phyloP scores from a whole-genome alignment of 2,888 invertebrate genomes.

The Papilio protenor region DNA sequence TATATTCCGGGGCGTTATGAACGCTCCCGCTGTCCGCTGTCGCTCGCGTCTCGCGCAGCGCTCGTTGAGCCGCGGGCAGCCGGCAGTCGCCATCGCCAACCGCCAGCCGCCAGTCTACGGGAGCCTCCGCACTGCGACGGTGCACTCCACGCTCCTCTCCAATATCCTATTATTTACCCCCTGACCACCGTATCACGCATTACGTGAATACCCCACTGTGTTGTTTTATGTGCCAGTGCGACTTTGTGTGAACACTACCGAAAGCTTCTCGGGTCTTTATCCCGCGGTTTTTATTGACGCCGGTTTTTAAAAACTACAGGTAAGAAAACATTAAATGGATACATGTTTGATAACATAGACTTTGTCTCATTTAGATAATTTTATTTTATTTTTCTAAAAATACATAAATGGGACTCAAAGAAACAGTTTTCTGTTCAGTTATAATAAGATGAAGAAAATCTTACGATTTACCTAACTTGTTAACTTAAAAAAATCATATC shows the following conservation, averaged over 20 bases:
- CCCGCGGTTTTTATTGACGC: slow-evolving; percentile 65
- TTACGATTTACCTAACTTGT: background rate
- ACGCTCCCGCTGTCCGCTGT: slow-evolving; percentile 52
- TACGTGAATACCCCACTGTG: slow-evolving; percentile 38
- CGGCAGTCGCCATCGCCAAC: slow-evolving; percentile 46
- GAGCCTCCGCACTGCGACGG: slow-evolving; percentile 78
- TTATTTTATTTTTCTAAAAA: background rate
- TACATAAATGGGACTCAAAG: background rate
- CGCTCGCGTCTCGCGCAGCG: slow-evolving; percentile 42
- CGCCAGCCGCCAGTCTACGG: slow-evolving; percentile 74
- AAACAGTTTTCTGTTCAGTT: background rate
- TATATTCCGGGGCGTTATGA: slow-evolving; percentile 31
- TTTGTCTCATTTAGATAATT: background rate
- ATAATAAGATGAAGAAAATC: background rate
- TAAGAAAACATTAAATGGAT: slow-evolving; percentile 57
- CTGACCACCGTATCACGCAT: slow-evolving; percentile 34
- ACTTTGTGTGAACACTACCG: slow-evolving; percentile 60
- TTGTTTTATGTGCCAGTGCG: slow-evolving; percentile 43
- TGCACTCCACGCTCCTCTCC: slow-evolving; percentile 56
- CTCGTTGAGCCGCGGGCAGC: slow-evolving; percentile 48
- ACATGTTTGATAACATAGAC: slow-evolving; percentile 19
- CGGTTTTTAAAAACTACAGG: slow-evolving; percentile 68
- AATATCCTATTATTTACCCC: slow-evolving; percentile 44
- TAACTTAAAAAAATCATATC: background rate
- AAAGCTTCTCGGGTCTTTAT: slow-evolving; percentile 54